Conservation (phyloP, 2,113 vertebrate genomes). For the Cebus imitator region DNA sequence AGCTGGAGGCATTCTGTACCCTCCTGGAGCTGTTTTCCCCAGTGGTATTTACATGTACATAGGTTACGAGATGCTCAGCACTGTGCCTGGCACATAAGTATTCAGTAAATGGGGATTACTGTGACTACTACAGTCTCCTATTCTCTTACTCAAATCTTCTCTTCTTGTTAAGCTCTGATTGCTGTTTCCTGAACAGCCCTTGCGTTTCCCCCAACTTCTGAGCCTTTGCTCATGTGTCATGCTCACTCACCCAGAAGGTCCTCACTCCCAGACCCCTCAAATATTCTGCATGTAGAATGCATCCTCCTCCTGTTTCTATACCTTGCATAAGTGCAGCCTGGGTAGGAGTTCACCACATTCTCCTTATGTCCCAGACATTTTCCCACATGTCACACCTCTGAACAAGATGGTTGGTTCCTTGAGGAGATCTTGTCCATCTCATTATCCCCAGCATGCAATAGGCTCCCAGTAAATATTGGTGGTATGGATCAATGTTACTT, state of each 20-base stretch:
- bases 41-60: neutral
- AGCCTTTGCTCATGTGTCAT: neutral
- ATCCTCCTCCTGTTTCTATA: neutral
- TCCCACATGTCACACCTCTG: neutral
- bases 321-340: neutral
- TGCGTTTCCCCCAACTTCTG: neutral
- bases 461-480: neutral
- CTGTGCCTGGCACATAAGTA: neutral
- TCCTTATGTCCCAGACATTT: neutral
- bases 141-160: neutral
- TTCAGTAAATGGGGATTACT: neutral
- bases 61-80: neutral
- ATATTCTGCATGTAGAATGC: neutral
- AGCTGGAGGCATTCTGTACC: neutral
- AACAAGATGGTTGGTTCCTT: neutral
- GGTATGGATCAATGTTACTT: neutral
- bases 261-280: neutral
- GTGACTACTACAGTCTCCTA: too few relatives aligned
- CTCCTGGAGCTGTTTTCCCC: neutral
- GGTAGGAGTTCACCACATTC: neutral
- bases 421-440: neutral
- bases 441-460: neutral
- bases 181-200: neutral
- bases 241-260: neutral
- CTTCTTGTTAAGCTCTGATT: neutral